Conservation (phyloP, 2,797 vertebrate species). For the Rhinichthys osculus region DNA sequence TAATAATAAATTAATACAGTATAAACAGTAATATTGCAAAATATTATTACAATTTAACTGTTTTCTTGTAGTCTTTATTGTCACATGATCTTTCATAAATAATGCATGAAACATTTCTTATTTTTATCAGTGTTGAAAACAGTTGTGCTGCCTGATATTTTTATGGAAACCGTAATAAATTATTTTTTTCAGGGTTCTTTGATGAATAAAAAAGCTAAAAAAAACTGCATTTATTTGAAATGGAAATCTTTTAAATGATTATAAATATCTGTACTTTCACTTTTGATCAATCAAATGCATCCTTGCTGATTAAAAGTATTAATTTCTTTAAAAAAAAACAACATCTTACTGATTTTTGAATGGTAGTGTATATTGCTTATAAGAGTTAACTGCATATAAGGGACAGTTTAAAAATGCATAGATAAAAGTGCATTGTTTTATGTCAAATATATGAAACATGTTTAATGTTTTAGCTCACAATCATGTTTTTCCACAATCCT, state of each 20-base stretch:
- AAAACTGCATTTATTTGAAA: neutral
- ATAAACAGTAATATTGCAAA: too few species aligned
- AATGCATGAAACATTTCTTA: too few species aligned
- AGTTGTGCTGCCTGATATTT: too few species aligned
- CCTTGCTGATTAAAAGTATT: neutral
- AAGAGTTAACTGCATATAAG: neutral
- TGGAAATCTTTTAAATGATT: neutral
- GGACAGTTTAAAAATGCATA: neutral
- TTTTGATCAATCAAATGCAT: neutral
- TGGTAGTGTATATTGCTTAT: neutral
- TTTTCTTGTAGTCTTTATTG: neutral
- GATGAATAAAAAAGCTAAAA: too few species aligned
- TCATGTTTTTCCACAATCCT: neutral
- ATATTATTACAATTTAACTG: neutral
- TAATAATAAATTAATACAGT: too few species aligned
- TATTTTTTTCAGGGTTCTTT: too few species aligned
- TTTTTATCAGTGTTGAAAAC: too few species aligned
- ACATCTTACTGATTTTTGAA: neutral
- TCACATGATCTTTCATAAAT: too few species aligned
- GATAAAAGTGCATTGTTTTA: constrained; percentile 1
- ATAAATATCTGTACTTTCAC: neutral
- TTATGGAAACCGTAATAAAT: too few species aligned
- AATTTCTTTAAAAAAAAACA: too few species aligned
- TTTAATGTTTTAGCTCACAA: constrained; percentile 31
- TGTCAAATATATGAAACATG: constrained; percentile 19